These are phyloP conservation scores for Hedya salicella DNA, from an alignment of 2,888 invertebrate genomes.

Conservation along the genomic window DNA sequence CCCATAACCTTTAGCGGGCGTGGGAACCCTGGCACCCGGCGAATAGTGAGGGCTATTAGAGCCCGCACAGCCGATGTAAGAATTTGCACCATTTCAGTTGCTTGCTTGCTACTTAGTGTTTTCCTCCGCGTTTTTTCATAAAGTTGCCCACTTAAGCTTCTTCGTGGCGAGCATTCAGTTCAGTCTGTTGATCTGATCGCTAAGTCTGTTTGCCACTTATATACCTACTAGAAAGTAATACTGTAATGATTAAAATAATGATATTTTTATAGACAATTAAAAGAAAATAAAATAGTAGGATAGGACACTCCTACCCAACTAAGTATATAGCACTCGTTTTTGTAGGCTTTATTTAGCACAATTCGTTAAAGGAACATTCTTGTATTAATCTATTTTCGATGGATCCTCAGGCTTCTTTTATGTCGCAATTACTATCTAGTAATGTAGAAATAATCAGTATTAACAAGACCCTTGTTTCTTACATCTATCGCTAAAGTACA, in stretches of 20 bases:
- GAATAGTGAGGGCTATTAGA: conserved; percentile 78
- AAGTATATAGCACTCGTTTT: no score
- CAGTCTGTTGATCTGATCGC: background rate
- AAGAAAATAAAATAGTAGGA: no score
- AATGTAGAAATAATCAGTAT: background rate
- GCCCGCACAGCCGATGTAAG: conserved; percentile 73
- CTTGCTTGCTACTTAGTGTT: conserved; percentile 58
- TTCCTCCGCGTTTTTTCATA: conserved; percentile 23
- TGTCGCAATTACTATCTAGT: background rate
- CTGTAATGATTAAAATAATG: no score
- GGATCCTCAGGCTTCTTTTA: no score
- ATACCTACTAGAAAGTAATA: no score
- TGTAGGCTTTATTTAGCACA: no score
- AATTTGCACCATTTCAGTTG: conserved; percentile 68
- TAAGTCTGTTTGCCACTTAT: background rate
- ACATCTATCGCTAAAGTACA: background rate
- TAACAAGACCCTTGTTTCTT: background rate
- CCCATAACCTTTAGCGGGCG: conserved; percentile 82
- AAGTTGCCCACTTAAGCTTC: conserved; percentile 11
- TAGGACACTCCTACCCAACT: no score
- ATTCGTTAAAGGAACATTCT: no score
- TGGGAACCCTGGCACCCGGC: conserved; percentile 77
- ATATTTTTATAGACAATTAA: no score
- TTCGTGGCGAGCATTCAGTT: background rate
- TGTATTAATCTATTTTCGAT: no score